These are phyloP conservation scores for Xestia rhomboidea DNA, from an alignment of 2,888 invertebrate genomes.

Conservation along the genomic window DNA sequence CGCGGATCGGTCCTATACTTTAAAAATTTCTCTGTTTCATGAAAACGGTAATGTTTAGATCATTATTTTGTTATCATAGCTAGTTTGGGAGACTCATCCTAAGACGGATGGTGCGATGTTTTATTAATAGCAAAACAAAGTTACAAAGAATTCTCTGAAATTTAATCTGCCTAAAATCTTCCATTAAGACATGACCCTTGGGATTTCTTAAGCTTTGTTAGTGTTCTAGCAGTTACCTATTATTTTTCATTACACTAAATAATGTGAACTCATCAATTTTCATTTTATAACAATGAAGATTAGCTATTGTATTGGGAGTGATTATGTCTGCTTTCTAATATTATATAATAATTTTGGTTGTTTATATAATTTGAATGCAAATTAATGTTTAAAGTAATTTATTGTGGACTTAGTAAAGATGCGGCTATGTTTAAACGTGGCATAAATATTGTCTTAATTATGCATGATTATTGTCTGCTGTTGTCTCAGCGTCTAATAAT, in stretches of 20 bases:
- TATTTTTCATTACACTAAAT: slow-evolving; percentile 42
- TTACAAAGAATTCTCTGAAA: not conserved
- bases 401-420: not conserved
- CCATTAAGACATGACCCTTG: slow-evolving; percentile 8
- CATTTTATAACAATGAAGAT: slow-evolving; percentile 43
- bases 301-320: slow-evolving; percentile 27
- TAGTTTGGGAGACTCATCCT: not conserved
- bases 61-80: not conserved
- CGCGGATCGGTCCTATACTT: no score
- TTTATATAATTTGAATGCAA: slow-evolving; percentile 16
- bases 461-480: not conserved
- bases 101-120: not conserved
- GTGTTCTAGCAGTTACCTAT: slow-evolving; percentile 5
- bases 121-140: not conserved
- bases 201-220: slow-evolving; percentile 25
- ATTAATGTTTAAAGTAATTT: slow-evolving; percentile 24
- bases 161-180: slow-evolving; percentile 25
- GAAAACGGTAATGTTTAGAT: not conserved
- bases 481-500: not conserved
- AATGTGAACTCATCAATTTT: slow-evolving; percentile 44
- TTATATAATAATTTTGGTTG: not conserved
- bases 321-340: slow-evolving; percentile 12
- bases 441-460: not conserved
- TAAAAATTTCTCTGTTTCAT: no score
- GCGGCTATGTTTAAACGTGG: slow-evolving; percentile 22